Conservation (phyloP, 1,140 invertebrate species). For the Zaprionus gabonicus region DNA sequence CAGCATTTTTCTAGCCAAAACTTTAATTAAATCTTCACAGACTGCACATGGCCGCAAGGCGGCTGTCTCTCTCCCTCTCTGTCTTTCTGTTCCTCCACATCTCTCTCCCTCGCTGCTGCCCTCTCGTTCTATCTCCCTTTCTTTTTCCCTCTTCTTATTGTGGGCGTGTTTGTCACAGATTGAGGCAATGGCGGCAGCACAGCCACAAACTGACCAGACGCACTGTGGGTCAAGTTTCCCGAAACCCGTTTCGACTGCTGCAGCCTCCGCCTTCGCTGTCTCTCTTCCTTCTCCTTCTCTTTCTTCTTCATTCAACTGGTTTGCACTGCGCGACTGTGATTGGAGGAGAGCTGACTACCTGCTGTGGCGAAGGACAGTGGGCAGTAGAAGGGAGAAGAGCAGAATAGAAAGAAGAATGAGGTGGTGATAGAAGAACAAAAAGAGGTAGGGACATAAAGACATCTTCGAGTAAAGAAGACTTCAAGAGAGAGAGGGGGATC, state of each 20-base stretch:
- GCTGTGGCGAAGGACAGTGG: slow-evolving; percentile 13
- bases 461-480: too few species aligned
- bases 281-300: background rate
- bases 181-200: slow-evolving; percentile 65
- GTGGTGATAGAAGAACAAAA: too few species aligned
- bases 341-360: slow-evolving; percentile 68
- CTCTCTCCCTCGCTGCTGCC: too few species aligned
- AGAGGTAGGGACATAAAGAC: too few species aligned
- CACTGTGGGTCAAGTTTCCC: slow-evolving; percentile 58
- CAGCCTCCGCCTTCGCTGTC: background rate
- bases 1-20: slow-evolving; percentile 21
- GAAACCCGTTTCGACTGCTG: slow-evolving; percentile 6
- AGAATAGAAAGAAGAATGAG: too few species aligned
- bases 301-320: slow-evolving; percentile 31
- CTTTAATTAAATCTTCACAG: slow-evolving; percentile 59
- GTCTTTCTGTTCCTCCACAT: background rate
- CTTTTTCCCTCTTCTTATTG: background rate
- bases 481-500: too few species aligned
- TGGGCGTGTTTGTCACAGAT: slow-evolving; percentile 51
- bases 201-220: slow-evolving; percentile 44
- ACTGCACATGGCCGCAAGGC: background rate
- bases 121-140: background rate
- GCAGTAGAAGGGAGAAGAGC: background rate
- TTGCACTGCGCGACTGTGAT: slow-evolving; percentile 56
- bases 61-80: background rate